A percentile compares a stretch with the other conserved stretches of the same genome.
These are phyloP conservation scores for Setophaga kirtlandii DNA, from an alignment of 2,113 vertebrate genomes.

Conservation along the genomic window DNA sequence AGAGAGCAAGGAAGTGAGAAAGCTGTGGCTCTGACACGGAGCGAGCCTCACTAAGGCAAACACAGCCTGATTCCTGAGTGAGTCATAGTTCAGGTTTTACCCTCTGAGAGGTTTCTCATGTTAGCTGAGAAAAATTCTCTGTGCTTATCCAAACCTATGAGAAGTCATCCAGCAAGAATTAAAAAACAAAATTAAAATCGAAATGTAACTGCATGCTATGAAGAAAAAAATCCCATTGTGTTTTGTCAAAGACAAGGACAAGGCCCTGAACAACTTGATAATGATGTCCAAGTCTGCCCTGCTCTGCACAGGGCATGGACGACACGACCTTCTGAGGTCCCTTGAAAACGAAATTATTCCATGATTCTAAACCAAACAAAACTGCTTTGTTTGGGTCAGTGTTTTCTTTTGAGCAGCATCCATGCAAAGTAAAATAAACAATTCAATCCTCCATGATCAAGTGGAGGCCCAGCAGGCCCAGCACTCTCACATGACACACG, in stretches of 20 bases:
- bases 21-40: not conserved
- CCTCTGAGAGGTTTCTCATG: not conserved
- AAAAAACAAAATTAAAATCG: not conserved
- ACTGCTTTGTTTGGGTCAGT: not conserved
- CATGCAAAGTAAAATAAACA: not conserved
- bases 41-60: not conserved
- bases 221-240: not conserved
- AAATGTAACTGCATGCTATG: not conserved
- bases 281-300: not conserved
- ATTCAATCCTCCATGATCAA: not conserved
- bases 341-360: not conserved
- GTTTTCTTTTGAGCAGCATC: not conserved
- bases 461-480: not conserved
- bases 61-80: not conserved
- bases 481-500: constrained; percentile 40
- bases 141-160: not conserved
- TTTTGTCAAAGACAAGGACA: not conserved
- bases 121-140: not conserved
- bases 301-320: not conserved
- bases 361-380: not conserved
- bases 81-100: not conserved
- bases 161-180: not conserved
- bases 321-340: not conserved
- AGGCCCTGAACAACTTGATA: not conserved
- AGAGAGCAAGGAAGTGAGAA: constrained; percentile 8